phyloP scores from a whole-genome alignment of 2,797 vertebrate genomes.

The Sebastes variabilis region DNA sequence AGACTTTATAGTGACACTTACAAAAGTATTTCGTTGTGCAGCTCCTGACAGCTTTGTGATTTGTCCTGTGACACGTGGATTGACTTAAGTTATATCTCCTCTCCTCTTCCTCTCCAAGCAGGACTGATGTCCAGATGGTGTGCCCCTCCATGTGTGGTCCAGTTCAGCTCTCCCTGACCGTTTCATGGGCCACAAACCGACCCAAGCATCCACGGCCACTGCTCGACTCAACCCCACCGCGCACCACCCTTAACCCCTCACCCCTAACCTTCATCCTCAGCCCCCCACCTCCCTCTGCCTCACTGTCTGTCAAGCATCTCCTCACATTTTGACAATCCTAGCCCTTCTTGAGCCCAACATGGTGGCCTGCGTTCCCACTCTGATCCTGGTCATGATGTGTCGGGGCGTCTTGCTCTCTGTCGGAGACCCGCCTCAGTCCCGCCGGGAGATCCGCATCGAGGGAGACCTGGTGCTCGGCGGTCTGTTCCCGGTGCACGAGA shows the following conservation, averaged over 20 bases:
- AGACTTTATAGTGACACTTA: conserved; percentile 35
- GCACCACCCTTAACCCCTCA: conserved; percentile 44
- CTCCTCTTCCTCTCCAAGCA: conserved; percentile 49
- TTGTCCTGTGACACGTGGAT: background rate
- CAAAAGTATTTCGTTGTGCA: conserved; percentile 17
- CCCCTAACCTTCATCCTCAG: conserved; percentile 48
- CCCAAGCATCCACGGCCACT: conserved; percentile 66
- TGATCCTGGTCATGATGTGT: conserved; percentile 86
- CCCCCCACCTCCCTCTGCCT: conserved; percentile 44
- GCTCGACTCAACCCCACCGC: conserved; percentile 66
- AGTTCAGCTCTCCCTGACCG: conserved; percentile 71
- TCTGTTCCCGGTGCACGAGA: conserved; percentile 97
- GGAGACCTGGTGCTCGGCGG: conserved; percentile 97
- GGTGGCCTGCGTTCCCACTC: conserved; percentile 82
- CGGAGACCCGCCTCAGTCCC: conserved; percentile 89
- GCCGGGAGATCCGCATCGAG: conserved; percentile 96
- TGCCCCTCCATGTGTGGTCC: conserved; percentile 78
- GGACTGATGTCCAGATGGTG: conserved; percentile 78
- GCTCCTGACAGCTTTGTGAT: conserved; percentile 29
- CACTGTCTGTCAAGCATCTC: conserved; percentile 38
- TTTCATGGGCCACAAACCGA: conserved; percentile 83
- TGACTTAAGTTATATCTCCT: background rate
- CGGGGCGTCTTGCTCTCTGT: conserved; percentile 85
- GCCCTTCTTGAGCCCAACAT: conserved; percentile 78
- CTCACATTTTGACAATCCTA: conserved; percentile 43